These are phyloP conservation scores for Dyspetes luteomarginatus DNA, from an alignment of 2,888 invertebrate genomes.

Conservation along the genomic window DNA sequence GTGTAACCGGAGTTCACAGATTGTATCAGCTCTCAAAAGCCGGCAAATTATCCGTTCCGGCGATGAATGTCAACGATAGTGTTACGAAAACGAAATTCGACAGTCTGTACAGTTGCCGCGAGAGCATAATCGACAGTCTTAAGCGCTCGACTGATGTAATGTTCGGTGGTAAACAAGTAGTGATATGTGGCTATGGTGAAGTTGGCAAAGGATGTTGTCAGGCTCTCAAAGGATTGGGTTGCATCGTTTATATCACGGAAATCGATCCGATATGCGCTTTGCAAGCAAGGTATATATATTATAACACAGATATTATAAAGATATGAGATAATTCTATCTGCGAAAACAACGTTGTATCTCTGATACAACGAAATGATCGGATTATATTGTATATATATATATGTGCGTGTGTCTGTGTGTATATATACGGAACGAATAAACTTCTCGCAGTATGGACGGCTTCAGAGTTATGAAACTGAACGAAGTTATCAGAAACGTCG, in stretches of 20 bases:
- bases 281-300: constrained; percentile 90
- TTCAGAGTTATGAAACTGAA: constrained; percentile 97
- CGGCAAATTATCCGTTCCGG: constrained; percentile 96
- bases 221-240: constrained; percentile 96
- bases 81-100: constrained; percentile 99
- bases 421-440: constrained; percentile 34
- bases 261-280: constrained; percentile 99
- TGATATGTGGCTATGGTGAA: constrained; percentile 98
- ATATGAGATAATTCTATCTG: too few relatives aligned
- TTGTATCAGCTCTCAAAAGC: constrained; percentile 97
- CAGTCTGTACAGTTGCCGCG: constrained; percentile 97
- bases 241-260: constrained; percentile 96
- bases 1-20: constrained; percentile 98
- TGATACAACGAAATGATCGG: background rate
- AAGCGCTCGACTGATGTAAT: constrained; percentile 97
- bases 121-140: constrained; percentile 93
- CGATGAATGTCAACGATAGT: constrained; percentile 99
- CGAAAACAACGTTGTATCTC: too few relatives aligned
- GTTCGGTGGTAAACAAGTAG: constrained; percentile 98
- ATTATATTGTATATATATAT: too few relatives aligned
- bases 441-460: constrained; percentile 94
- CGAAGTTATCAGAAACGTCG: constrained; percentile 96
- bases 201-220: constrained; percentile 99
- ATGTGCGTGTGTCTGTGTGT: too few relatives aligned
- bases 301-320: background rate